A percentile compares a stretch with the other conserved stretches of the same genome.
Evolutionary conservation across 2,888 invertebrate species (phyloP).

Genomic region (Biston stratarius): DNA sequence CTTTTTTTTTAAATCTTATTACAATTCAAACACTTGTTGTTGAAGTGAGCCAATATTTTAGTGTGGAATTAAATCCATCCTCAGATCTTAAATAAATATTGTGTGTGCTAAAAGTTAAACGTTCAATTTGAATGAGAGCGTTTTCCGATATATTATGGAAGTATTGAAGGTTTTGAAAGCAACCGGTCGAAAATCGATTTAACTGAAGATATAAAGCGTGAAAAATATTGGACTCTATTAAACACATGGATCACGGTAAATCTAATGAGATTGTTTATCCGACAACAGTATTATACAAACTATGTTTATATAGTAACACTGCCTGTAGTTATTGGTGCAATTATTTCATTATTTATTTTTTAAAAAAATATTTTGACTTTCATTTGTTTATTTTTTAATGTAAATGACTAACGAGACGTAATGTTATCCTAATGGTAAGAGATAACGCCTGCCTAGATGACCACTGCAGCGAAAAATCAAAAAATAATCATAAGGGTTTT

Average conservation of each 20-base stretch:
- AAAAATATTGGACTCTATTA: constrained; percentile 19
- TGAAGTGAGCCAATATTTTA: background rate
- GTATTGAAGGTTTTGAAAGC: constrained; percentile 13
- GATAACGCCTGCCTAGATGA: too few species aligned
- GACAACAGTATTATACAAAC: constrained; percentile 15
- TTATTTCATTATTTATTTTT: too few species aligned
- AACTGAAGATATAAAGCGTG: constrained; percentile 19
- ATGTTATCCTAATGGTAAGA: too few species aligned
- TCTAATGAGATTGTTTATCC: constrained; percentile 34
- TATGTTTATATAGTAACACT: too few species aligned
- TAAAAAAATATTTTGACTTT: too few species aligned
- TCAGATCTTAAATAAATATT: background rate
- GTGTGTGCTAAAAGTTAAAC: background rate
- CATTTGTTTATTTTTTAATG: too few species aligned
- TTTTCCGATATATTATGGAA: constrained; percentile 25
- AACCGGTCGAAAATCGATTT: constrained; percentile 21
- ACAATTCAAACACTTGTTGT: too few species aligned
- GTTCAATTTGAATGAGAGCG: constrained; percentile 1
- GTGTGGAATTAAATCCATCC: background rate
- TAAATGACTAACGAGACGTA: too few species aligned
- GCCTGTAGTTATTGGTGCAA: too few species aligned
- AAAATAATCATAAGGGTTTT: too few species aligned
- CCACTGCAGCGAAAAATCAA: too few species aligned
- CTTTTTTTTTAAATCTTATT: too few species aligned
- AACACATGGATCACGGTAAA: constrained; percentile 36